Conservation (phyloP, 2,888 invertebrate genomes). For the Aproaerema taeniolella region DNA sequence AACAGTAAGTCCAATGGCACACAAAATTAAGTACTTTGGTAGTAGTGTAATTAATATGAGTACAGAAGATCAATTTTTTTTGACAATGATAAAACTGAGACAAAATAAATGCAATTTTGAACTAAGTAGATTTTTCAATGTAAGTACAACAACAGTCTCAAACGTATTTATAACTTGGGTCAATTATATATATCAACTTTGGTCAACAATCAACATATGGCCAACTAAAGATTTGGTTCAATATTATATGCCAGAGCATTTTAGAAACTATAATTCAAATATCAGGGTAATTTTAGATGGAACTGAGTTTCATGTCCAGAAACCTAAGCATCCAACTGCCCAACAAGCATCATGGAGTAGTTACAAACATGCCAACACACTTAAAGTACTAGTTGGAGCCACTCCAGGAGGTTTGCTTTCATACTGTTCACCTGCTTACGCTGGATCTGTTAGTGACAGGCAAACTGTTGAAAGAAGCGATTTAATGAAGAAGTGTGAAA, state of each 20-base stretch:
- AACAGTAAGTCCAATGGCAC: too few species aligned
- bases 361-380: conserved; percentile 16
- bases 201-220: too few species aligned
- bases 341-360: conserved; percentile 15
- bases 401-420: conserved; percentile 16
- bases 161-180: too few species aligned
- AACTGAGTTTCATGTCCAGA: conserved; percentile 13
- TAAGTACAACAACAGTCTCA: too few species aligned
- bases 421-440: conserved; percentile 14
- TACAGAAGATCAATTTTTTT: too few species aligned
- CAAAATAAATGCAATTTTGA: too few species aligned
- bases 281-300: conserved; percentile 13
- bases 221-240: conserved; percentile 1
- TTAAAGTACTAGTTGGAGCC: conserved; percentile 17
- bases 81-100: too few species aligned
- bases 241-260: conserved; percentile 6
- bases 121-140: too few species aligned
- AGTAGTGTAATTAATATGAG: too few species aligned
- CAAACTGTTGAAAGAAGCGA: conserved; percentile 13
- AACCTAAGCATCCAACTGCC: conserved; percentile 11
- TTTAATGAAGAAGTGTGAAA: conserved; percentile 6
- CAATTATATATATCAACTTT: too few species aligned
- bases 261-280: conserved; percentile 3
- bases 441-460: conserved; percentile 16
- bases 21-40: too few species aligned